Base-by-base conservation (phyloP, 2,113 vertebrate species). In the Lophotis ruficrista region DNA sequence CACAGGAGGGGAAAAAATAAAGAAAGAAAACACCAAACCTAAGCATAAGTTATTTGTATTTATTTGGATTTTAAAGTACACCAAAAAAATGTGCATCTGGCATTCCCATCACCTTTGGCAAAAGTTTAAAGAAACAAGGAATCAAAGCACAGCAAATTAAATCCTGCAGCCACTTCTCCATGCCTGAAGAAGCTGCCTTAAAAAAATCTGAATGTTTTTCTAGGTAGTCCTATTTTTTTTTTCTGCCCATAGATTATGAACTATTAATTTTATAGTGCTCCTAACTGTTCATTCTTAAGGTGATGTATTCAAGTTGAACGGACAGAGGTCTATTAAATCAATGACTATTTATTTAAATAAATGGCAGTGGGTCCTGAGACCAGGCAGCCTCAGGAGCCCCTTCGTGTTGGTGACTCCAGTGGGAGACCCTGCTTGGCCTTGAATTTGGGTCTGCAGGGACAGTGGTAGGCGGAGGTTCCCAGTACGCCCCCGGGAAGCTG, bases 61-160 rank as follows among this genome's bases (percentile, higher is more conserved):
- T 91, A 76, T 90, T 90, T 90, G 79, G 88, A 83, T 83, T 94
- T 92, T 91, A 45, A 57, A 89, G 60, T 35, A 7, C 35, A 62
- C 60, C 47, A 31, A 66, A 93, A 58, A 69, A 93, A 90, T 30
- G 66, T 35, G 57, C 33, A 13, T 83, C 76, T 96, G 96, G 86
- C 86, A 61, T 89, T 53, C 65, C 69, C 70, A 37, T 92, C 92
- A 92, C 86, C 90, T 96, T 85, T 95, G 92, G 96, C 90, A 96
- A 53, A 93, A 93, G 83, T 96, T 96, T 93, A 96, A 96, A 97
- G 95, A 53, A 75, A 48, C 43, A 50, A 73, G 48, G 64, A 94
- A 96, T 96, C 86, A 92, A 95, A 94, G 77, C 69, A 6, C 76
- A 84, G 64, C 80, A 92, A 95, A 95, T 96, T 38, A 82, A 94